A percentile compares a stretch with the other conserved stretches of the same genome.
Conservation (phyloP, 2,888 invertebrate genomes). For the Polietes domitor region DNA sequence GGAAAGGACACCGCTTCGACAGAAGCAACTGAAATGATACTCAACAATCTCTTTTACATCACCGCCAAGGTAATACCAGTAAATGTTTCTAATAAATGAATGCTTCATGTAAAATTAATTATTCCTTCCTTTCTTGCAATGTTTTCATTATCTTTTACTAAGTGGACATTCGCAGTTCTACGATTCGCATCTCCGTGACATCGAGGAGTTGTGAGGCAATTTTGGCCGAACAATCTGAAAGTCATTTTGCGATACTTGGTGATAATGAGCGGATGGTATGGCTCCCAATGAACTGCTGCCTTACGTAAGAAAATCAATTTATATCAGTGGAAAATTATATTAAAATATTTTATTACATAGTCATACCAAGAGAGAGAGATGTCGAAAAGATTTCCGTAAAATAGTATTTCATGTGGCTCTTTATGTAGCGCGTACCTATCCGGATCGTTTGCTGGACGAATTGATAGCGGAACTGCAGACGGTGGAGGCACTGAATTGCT, state of each 20-base stretch:
- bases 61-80: slow-evolving; percentile 91
- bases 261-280: slow-evolving; percentile 97
- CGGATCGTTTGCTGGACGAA: slow-evolving; percentile 95
- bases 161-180: slow-evolving; percentile 87
- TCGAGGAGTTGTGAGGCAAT: slow-evolving; percentile 98
- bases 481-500: too few species aligned
- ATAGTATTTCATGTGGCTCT: slow-evolving; percentile 84
- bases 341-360: too few species aligned
- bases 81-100: not conserved
- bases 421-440: slow-evolving; percentile 95
- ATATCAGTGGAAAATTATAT: slow-evolving; percentile 61
- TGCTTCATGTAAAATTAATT: not conserved
- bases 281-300: slow-evolving; percentile 96
- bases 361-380: too few species aligned
- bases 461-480: slow-evolving; percentile 98
- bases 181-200: slow-evolving; percentile 96
- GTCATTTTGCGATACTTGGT: slow-evolving; percentile 97
- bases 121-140: not conserved
- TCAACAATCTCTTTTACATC: slow-evolving; percentile 99
- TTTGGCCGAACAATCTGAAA: slow-evolving; percentile 98
- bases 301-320: slow-evolving; percentile 86
- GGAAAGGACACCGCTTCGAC: slow-evolving; percentile 98
- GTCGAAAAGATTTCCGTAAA: too few species aligned
- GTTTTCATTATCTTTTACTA: not conserved
- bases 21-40: slow-evolving; percentile 99